These are phyloP conservation scores for Caretta caretta DNA, from an alignment of 2,113 vertebrate species.

Conservation along the genomic window DNA sequence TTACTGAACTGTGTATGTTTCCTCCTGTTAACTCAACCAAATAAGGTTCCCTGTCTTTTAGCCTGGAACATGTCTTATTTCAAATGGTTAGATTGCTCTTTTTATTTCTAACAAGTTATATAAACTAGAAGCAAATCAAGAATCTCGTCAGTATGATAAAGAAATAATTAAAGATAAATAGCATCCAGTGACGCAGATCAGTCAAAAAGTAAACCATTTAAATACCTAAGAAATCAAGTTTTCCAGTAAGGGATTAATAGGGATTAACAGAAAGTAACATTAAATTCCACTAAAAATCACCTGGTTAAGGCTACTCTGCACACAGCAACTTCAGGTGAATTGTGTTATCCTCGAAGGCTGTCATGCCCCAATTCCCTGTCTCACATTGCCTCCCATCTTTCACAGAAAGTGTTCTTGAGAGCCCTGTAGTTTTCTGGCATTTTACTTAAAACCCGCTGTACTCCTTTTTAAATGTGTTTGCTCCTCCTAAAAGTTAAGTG, in stretches of 20 bases:
- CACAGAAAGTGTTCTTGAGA: background rate
- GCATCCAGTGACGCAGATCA: background rate
- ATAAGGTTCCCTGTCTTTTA: background rate
- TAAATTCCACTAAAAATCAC: background rate
- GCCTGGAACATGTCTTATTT: background rate
- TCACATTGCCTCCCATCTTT: background rate
- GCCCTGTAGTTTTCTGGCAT: background rate
- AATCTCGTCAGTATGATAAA: background rate
- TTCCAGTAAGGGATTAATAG: slow-evolving; percentile 10
- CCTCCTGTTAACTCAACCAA: background rate
- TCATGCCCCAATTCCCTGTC: fast-evolving
- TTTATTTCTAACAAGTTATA: background rate
- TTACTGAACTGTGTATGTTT: background rate
- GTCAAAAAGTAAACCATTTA: background rate
- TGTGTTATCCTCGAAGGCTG: background rate
- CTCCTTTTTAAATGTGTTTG: background rate
- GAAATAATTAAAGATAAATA: background rate
- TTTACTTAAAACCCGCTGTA: background rate
- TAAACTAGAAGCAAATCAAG: background rate
- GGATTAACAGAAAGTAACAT: background rate
- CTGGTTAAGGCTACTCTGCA: background rate
- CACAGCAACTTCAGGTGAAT: background rate
- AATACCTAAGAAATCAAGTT: background rate
- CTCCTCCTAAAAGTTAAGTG: background rate
- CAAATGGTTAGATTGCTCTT: background rate